A percentile compares a stretch with the other conserved stretches of the same genome.
These are phyloP conservation scores for Pipistrellus kuhlii DNA, from an alignment of 2,797 vertebrate species.

Conservation along the genomic window DNA sequence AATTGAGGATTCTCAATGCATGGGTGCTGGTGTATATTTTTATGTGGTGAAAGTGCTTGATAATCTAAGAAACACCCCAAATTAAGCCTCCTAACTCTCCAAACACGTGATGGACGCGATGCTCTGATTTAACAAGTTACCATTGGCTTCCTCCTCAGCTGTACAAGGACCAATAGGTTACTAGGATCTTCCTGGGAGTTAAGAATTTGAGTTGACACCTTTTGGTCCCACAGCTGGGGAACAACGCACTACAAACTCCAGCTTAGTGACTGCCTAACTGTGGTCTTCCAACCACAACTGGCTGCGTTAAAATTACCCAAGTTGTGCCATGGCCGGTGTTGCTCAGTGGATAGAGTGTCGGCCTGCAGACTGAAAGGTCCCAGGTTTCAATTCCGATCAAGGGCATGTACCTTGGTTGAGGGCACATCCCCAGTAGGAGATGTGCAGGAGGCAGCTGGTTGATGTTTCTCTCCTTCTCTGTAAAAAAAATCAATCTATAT, in stretches of 20 bases:
- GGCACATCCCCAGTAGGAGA: too few species aligned
- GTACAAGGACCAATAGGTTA: not conserved
- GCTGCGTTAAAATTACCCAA: not conserved
- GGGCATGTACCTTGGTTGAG: too few species aligned
- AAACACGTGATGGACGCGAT: not conserved
- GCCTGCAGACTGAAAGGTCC: too few species aligned
- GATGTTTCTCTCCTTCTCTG: too few species aligned
- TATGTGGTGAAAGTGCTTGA: not conserved
- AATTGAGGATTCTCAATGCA: not conserved
- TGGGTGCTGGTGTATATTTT: not conserved
- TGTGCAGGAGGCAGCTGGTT: too few species aligned
- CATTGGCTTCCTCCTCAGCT: conserved; percentile 2
- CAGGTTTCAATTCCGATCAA: too few species aligned
- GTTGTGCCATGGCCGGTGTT: not conserved
- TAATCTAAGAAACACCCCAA: not conserved
- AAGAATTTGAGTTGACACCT: conserved; percentile 22
- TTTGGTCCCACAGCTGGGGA: not conserved
- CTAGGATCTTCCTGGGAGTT: not conserved
- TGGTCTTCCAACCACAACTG: not conserved
- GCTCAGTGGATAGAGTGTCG: not conserved
- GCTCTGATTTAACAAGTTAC: not conserved
- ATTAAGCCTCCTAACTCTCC: not conserved
- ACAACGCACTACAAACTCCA: not conserved
- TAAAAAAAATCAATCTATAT: too few species aligned
- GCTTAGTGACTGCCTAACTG: not conserved